These are phyloP conservation scores for Uloborus diversus DNA, from an alignment of 1,140 invertebrate genomes.

Conservation along the genomic window DNA sequence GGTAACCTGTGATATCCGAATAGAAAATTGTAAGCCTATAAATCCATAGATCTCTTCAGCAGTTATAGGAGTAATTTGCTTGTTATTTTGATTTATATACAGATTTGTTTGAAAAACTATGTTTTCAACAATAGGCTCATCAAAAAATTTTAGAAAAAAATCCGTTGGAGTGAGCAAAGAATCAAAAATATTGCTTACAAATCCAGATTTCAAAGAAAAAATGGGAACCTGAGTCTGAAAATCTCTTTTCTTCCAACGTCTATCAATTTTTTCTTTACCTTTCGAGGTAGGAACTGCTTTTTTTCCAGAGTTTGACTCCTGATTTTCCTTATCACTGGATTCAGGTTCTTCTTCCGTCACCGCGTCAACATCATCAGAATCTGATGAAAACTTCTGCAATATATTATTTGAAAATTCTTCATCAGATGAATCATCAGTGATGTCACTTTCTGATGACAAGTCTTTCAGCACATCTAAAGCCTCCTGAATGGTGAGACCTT, in stretches of 20 bases:
- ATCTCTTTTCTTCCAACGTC: conserved; percentile 30
- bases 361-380: conserved; percentile 30
- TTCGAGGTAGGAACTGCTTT: conserved; percentile 31
- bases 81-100: conserved; percentile 16
- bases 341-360: conserved; percentile 20
- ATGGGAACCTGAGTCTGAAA: conserved; percentile 25
- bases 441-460: conserved; percentile 14
- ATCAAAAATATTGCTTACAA: conserved; percentile 7
- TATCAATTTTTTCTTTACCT: conserved; percentile 22
- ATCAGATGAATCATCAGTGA: no score
- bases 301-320: conserved; percentile 3
- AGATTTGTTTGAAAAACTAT: conserved; percentile 20
- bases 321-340: conserved; percentile 25
- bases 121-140: conserved; percentile 7
- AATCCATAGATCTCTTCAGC: neutral
- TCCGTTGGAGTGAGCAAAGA: conserved; percentile 6
- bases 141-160: conserved; percentile 26
- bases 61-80: conserved; percentile 2
- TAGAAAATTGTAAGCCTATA: neutral
- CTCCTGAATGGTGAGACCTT: conserved; percentile 22
- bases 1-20: neutral
- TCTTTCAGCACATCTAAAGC: conserved; percentile 26
- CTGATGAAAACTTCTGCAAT: conserved; percentile 33
- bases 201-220: conserved; percentile 29
- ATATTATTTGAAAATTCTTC: no score